Evolutionary conservation across 2,888 invertebrate species (phyloP).

Genomic region (Leucoma salicis): DNA sequence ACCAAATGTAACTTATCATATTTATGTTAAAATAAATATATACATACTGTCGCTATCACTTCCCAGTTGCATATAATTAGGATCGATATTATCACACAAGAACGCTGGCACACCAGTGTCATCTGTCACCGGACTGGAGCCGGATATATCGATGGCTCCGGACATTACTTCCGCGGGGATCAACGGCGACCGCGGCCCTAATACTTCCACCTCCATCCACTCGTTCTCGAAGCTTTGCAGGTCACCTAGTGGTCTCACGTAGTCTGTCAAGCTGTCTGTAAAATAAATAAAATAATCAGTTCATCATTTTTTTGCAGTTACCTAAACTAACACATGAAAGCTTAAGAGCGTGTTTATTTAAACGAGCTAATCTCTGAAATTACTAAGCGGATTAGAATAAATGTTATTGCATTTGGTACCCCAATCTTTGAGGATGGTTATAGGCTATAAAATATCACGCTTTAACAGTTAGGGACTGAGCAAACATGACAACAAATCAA

Average conservation of each 20-base stretch:
- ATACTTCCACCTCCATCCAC: constrained; percentile 94
- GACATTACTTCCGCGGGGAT: constrained; percentile 41
- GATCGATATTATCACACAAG: constrained; percentile 82
- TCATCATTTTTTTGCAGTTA: too few species aligned
- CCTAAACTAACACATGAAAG: too few species aligned
- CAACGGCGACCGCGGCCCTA: constrained; percentile 81
- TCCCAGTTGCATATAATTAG: constrained; percentile 79
- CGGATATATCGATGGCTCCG: constrained; percentile 63
- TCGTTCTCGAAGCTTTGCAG: constrained; percentile 93
- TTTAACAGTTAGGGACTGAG: too few species aligned
- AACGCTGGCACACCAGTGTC: constrained; percentile 82
- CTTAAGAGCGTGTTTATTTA: too few species aligned
- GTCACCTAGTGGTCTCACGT: constrained; percentile 86
- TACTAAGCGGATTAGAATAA: too few species aligned
- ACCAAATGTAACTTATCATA: too few species aligned
- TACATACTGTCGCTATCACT: constrained; percentile 74
- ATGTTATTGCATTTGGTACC: too few species aligned
- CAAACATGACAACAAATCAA: too few species aligned
- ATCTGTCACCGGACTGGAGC: constrained; percentile 49
- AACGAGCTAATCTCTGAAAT: too few species aligned
- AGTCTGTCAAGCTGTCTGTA: constrained; percentile 64
- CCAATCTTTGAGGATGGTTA: too few species aligned
- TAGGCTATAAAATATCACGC: too few species aligned
- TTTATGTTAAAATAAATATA: neutral
- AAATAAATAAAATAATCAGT: constrained; percentile 2